Conservation (phyloP, 2,888 invertebrate species). For the Parnassius glacialis region DNA sequence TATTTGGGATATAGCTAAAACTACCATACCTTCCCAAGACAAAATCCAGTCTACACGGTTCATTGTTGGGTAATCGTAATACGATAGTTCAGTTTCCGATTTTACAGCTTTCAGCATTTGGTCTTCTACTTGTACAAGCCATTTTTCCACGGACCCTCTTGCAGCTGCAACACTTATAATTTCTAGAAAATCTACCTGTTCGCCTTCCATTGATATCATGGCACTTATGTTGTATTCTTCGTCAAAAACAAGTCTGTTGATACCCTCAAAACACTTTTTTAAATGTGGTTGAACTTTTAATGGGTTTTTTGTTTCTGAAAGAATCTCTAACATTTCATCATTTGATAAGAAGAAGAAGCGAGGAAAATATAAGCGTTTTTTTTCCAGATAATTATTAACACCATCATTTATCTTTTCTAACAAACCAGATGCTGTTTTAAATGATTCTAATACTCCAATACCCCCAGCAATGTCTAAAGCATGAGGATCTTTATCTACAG, state of each 20-base stretch:
- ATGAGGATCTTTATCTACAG: constrained; percentile 82
- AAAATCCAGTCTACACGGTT: constrained; percentile 85
- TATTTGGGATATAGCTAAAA: constrained; percentile 88
- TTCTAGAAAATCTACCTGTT: constrained; percentile 84
- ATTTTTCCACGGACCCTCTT: constrained; percentile 91
- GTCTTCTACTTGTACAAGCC: constrained; percentile 91
- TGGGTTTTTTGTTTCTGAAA: constrained; percentile 94
- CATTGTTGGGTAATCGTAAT: constrained; percentile 81
- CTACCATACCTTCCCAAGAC: constrained; percentile 91
- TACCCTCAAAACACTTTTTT: constrained; percentile 94
- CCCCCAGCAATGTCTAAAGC: constrained; percentile 85
- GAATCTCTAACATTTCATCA: constrained; percentile 93
- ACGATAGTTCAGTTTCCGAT: constrained; percentile 84
- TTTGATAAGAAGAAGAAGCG: constrained; percentile 95
- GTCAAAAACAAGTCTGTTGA: constrained; percentile 87
- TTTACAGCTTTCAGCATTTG: constrained; percentile 88
- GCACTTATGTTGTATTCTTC: constrained; percentile 85
- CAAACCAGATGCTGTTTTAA: constrained; percentile 84
- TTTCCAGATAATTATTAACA: constrained; percentile 90
- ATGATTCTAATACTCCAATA: constrained; percentile 84
- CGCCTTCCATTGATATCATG: constrained; percentile 89
- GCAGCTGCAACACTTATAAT: constrained; percentile 85
- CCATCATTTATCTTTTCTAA: constrained; percentile 92
- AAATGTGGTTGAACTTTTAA: constrained; percentile 91
- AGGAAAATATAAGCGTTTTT: constrained; percentile 90